Percentiles rank a stretch among this genome's conserved stretches.
phyloP scores from a whole-genome alignment of 2,113 vertebrate genomes.

The Paracanthobrama guichenoti region DNA sequence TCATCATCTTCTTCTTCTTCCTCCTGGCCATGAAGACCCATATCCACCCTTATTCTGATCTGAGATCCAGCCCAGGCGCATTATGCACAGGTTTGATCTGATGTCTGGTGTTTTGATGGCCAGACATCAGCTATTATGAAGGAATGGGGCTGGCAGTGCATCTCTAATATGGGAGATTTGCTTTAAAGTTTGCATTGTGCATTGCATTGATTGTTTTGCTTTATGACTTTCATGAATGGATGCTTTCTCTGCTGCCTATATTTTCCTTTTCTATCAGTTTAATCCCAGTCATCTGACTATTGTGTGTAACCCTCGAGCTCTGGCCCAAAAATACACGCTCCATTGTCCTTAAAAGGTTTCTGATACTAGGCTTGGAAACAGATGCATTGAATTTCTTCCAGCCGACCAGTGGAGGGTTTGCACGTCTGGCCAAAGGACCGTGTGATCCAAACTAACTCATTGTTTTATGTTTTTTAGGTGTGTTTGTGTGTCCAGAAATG shows the following conservation, averaged over 20 bases:
- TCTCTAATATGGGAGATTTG: constrained; percentile 7
- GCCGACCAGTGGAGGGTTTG: neutral
- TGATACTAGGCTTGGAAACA: constrained; percentile 18
- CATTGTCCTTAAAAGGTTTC: constrained; percentile 53
- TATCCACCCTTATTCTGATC: neutral
- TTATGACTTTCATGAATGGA: neutral
- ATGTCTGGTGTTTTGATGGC: constrained; percentile 12
- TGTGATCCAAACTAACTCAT: neutral
- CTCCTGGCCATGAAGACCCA: neutral
- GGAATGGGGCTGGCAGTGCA: neutral
- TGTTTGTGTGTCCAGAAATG: neutral
- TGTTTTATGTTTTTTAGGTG: neutral
- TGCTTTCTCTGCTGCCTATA: neutral
- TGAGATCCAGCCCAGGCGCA: neutral
- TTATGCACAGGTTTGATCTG: neutral
- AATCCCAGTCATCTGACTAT: constrained; percentile 26
- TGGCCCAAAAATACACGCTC: constrained; percentile 36
- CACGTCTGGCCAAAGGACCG: neutral
- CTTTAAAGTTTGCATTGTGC: constrained; percentile 5
- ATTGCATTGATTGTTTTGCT: neutral
- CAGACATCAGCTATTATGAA: neutral
- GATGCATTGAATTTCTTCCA: constrained; percentile 11
- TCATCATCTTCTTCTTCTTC: too few species aligned
- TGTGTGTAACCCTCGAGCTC: constrained; percentile 15
- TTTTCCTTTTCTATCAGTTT: neutral